Evolutionary conservation across 2,888 invertebrate species (phyloP).

Genomic region (Melanostoma scalare): DNA sequence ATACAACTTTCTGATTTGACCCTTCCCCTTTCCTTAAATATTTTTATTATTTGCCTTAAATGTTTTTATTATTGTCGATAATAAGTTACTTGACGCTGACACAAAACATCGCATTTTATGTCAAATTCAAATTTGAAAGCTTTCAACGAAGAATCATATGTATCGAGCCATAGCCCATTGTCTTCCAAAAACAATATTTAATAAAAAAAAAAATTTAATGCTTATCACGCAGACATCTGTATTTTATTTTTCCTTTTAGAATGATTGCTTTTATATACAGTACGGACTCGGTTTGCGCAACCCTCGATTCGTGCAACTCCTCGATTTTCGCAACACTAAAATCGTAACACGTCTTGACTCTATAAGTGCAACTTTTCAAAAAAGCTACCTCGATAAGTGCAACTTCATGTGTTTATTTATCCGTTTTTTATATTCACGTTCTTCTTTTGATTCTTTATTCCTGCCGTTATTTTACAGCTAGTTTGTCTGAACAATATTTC

Average conservation of each 20-base stretch:
- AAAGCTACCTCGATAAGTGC: no score
- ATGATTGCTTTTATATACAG: neutral
- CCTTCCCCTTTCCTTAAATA: no score
- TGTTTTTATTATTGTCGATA: no score
- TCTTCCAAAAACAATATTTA: slow-evolving; percentile 9
- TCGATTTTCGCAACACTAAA: slow-evolving; percentile 4
- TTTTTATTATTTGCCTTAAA: no score
- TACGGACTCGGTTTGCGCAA: neutral
- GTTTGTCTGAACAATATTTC: no score
- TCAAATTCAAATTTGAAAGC: neutral
- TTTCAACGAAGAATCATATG: neutral
- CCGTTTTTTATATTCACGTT: no score
- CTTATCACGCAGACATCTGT: neutral
- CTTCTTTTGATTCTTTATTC: no score
- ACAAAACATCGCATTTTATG: slow-evolving; percentile 10
- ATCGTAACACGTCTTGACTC: neutral
- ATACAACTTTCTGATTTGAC: no score
- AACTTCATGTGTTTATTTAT: no score
- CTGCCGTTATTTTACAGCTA: no score
- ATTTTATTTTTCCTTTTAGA: neutral
- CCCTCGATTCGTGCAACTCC: slow-evolving; percentile 4
- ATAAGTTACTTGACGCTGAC: neutral
- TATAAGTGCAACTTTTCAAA: neutral
- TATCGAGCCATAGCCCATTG: slow-evolving; percentile 6
- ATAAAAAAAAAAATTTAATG: slow-evolving; percentile 2